A percentile compares a stretch with the other conserved stretches of the same genome.
Evolutionary conservation across 2,797 vertebrate species (phyloP).

Genomic region (Prionace glauca): DNA sequence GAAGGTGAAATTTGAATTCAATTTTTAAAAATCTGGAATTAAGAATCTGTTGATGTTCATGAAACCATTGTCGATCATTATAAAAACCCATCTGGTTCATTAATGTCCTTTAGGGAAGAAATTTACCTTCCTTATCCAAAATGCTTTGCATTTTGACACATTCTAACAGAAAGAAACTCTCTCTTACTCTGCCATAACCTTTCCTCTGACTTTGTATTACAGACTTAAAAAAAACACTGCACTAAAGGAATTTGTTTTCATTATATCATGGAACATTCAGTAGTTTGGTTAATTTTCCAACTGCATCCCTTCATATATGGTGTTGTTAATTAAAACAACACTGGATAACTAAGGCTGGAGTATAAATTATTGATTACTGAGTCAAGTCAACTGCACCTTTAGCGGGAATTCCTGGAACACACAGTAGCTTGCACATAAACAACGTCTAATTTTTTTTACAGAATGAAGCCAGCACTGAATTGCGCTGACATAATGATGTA

Average conservation of each 20-base stretch:
- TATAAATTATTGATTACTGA: conserved; percentile 10
- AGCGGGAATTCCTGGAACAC: neutral
- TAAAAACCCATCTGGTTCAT: no score
- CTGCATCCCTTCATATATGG: neutral
- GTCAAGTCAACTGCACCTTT: conserved; percentile 9
- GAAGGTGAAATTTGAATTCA: no score
- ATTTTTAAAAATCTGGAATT: no score
- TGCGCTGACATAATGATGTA: neutral
- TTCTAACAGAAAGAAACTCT: neutral
- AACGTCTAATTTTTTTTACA: neutral
- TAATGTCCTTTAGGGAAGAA: no score
- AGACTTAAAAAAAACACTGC: neutral
- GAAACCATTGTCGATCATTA: no score
- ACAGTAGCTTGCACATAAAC: neutral
- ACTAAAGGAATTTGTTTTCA: neutral
- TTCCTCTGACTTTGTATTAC: neutral
- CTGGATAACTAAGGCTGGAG: neutral
- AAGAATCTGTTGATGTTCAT: no score
- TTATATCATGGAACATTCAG: neutral
- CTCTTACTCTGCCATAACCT: neutral
- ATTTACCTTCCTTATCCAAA: no score
- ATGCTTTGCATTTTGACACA: neutral
- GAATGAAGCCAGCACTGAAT: conserved; percentile 2
- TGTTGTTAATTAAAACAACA: neutral
- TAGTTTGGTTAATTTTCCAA: neutral